Base-by-base conservation (phyloP, 2,113 vertebrate species). In the Pseudorasbora parva region DNA sequence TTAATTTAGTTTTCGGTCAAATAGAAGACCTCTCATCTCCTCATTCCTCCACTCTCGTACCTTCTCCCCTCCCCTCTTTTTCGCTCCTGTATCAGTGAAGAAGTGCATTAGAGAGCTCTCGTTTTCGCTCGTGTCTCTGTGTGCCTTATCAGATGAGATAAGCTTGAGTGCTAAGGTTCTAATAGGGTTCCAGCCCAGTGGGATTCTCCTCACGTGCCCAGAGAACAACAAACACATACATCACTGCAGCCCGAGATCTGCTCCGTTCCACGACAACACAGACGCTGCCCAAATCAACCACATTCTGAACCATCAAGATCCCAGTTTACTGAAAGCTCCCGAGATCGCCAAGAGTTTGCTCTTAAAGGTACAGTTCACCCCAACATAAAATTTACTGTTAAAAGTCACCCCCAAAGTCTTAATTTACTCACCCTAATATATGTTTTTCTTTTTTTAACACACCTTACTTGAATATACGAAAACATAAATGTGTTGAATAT, bases 101-200 rank as follows among this genome's bases (percentile, higher is more conserved):
- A 21, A 27, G 43, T 76, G 84, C 80, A 82, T 82, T 85, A 82
- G 77, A 83, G 68, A 85, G 56, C 56, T 71, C 84, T 83, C 81
- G 78, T 78, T 87, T 71, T 86, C 83, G 60, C 82, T 86, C 80
- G 75, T 83, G 83, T 88, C 79, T 76, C 68, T 80, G 73, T 45
- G 54, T 21, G 64, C 49, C 83, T 88, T 88, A 88, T 88, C 87
- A 88, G 87, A 87, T 86, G 87, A 85, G 87, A 88, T 88, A 88
- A 88, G 83, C 27, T 79, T 45, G 81, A 80, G 85, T 80, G 87
- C 73, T 81, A 37, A 56, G 73, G 83, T 87, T 82, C 86, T 88
- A 88, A 88, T 88, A 85, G 83, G 83, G 72, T 88, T 84, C 56
- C 47, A 41, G 83, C 78, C 27, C 83, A 78, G 81, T n/a, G 64